Evolutionary conservation across 2,888 invertebrate genomes (phyloP), one percentile per base, ranked within the genome.

Genomic region (Acanthoscelides obtectus): DNA sequence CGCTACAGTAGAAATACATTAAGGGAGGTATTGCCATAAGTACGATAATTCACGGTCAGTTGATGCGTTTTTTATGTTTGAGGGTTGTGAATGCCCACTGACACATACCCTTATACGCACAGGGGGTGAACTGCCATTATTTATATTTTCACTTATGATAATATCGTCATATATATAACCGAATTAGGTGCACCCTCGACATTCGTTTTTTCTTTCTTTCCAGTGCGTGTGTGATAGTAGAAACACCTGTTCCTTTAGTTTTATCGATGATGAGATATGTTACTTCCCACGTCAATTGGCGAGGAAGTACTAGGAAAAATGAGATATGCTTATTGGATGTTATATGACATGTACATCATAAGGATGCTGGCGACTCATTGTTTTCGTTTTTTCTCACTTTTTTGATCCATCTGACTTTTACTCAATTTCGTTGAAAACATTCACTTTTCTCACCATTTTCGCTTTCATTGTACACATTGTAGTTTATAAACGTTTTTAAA

Each of bases 31-130:
- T 45, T 45, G 45, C 45, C 45, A 12, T 45, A 45, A 45, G 45
- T 45, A 45, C 45, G 45, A 69, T 72, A 70, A 69, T 72, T 72
- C 72, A 72, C 70, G 72, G 72, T 72, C 72, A 72, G 67, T 72
- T 45, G 70, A 72, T 72, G 70, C 69, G 67, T 72, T 69, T 72
- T 72, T 72, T 72, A 72, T 72, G 70, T 72, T 72, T 72, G 72
- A 72, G 70, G 72, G 72, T 69, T 69, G 67, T 72, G 69, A 72
- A 72, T 72, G 72, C 67, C 72, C 72, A 69, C 21, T 72, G 72
- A 72, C 72, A 69, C 69, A 69, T 72, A 72, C 64, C 66, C 67
- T 66, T 69, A 69, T 72, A 67, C 69, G 69, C 69, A 67, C 64
- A 64, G 69, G 72, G 68, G 69, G 64, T 69, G 20, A 27, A 69